Evolutionary conservation across 2,113 vertebrate species (phyloP).

Genomic region (Leucosticte australis): DNA sequence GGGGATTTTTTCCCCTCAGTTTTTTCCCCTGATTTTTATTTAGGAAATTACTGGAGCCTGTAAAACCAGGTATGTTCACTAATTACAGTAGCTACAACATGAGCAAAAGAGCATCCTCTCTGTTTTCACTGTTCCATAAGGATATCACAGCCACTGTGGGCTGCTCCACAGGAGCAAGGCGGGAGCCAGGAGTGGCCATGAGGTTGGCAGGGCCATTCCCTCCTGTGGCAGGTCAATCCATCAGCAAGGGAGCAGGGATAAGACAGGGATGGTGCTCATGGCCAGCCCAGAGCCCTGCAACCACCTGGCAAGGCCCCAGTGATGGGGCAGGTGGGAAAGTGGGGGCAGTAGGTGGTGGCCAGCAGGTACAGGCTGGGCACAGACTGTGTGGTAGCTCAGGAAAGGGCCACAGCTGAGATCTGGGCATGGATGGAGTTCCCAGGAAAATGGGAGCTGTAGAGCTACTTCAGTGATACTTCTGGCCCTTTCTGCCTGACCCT

Average conservation of each 20-base stretch:
- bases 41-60: not conserved
- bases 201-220: rapidly evolving
- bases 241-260: not conserved
- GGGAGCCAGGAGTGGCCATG: not conserved
- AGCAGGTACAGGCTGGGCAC: not conserved
- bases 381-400: not conserved
- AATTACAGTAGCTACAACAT: not conserved
- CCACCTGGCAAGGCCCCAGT: not conserved
- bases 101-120: not conserved
- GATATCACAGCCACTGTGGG: not conserved
- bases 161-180: rapidly evolving
- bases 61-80: not conserved
- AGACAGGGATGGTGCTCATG: not conserved
- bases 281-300: not conserved
- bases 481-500: not conserved
- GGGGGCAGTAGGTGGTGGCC: not conserved
- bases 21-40: not conserved
- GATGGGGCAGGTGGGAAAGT: rapidly evolving
- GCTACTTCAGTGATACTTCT: not conserved
- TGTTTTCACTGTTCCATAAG: not conserved
- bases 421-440: not conserved
- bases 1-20: rapidly evolving
- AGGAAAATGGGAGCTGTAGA: not conserved
- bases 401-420: not conserved
- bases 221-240: not conserved